phyloP scores from a whole-genome alignment of 2,888 invertebrate genomes.

The Polia nebulosa region DNA sequence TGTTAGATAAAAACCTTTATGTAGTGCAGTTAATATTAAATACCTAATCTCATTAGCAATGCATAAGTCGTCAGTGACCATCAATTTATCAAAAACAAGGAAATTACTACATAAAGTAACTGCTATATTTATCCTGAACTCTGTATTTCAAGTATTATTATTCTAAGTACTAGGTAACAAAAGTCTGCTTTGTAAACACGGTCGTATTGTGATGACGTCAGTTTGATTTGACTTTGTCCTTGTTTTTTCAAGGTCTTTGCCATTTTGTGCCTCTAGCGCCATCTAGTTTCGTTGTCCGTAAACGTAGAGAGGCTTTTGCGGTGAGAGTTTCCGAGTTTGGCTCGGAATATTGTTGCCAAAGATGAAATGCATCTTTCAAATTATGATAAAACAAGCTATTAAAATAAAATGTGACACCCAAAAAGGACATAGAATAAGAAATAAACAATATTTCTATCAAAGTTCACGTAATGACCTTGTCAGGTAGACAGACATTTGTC shows the following conservation, averaged over 20 bases:
- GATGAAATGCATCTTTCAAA: neutral
- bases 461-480: constrained; percentile 14
- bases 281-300: constrained; percentile 43
- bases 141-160: constrained; percentile 4
- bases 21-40: neutral
- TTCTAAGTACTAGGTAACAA: constrained; percentile 24
- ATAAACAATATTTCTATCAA: neutral
- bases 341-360: neutral
- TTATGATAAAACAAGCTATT: neutral
- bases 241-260: constrained; percentile 63
- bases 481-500: constrained; percentile 1
- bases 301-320: constrained; percentile 5
- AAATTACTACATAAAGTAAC: neutral
- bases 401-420: neutral
- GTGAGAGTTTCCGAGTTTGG: neutral
- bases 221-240: constrained; percentile 61
- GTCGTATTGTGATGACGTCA: constrained; percentile 51
- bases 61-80: neutral
- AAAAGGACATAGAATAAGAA: neutral
- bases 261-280: constrained; percentile 48
- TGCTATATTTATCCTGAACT: constrained; percentile 24
- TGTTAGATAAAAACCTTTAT: neutral
- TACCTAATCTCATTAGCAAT: neutral
- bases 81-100: constrained; percentile 27
- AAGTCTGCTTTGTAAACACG: constrained; percentile 27